phyloP scores from a whole-genome alignment of 2,797 vertebrate species.

The Brachyrhaphis roseni region DNA sequence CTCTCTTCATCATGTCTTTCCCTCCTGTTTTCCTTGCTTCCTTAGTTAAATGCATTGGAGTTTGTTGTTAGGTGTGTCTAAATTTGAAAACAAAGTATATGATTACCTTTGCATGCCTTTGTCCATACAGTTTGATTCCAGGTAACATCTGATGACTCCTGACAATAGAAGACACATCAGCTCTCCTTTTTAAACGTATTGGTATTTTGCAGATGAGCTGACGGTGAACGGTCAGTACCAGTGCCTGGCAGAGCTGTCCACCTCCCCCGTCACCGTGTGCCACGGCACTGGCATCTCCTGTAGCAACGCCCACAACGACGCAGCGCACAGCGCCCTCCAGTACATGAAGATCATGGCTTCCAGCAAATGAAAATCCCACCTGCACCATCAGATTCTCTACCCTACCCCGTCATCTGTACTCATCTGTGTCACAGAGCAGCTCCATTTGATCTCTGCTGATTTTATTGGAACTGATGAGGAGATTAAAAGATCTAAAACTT shows the following conservation, averaged over 20 bases:
- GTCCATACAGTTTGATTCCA: background rate
- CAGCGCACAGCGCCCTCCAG: slow-evolving; percentile 86
- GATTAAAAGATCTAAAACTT: background rate
- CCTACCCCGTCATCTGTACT: slow-evolving; percentile 7
- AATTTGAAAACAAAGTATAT: background rate
- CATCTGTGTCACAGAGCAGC: slow-evolving; percentile 10
- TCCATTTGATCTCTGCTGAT: background rate
- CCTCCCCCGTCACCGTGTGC: slow-evolving; percentile 84
- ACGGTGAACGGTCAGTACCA: slow-evolving; percentile 88
- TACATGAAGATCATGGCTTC: slow-evolving; percentile 86
- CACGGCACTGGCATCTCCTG: slow-evolving; percentile 86
- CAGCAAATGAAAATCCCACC: slow-evolving; percentile 60
- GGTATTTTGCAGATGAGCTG: slow-evolving; percentile 81
- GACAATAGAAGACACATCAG: background rate
- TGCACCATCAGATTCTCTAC: background rate
- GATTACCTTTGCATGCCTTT: background rate
- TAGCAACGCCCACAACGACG: slow-evolving; percentile 84
- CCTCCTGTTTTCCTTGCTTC: background rate
- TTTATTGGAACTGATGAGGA: background rate
- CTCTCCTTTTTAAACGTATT: background rate
- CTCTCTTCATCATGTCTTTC: background rate
- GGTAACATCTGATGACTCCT: background rate
- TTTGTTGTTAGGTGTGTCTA: background rate
- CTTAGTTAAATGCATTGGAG: background rate
- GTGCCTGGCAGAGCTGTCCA: slow-evolving; percentile 87